Evolutionary conservation across 2,888 invertebrate species (phyloP).

Genomic region (Lumbricus terrestris): DNA sequence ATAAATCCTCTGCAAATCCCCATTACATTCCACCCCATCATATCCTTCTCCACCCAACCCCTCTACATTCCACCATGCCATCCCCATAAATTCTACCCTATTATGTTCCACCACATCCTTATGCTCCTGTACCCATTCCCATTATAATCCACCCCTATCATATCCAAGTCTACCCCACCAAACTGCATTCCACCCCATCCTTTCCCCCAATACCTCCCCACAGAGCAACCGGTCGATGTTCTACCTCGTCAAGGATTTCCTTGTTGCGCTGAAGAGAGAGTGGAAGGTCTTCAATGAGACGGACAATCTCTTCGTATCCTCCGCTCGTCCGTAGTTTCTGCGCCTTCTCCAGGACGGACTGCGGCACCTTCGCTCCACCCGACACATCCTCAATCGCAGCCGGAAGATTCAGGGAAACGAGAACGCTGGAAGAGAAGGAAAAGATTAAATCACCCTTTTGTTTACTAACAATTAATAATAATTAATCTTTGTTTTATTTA

Average conservation of each 20-base stretch:
- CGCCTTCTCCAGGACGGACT: constrained; percentile 83
- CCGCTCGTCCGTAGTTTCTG: constrained; percentile 74
- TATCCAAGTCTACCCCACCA: neutral
- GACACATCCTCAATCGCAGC: constrained; percentile 82
- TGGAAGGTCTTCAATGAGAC: constrained; percentile 81
- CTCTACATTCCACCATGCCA: no score
- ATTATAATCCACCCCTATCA: neutral
- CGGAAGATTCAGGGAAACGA: constrained; percentile 91
- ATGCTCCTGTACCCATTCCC: neutral
- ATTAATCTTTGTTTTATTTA: no score
- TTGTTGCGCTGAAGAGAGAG: constrained; percentile 85
- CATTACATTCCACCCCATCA: no score
- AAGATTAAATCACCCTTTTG: neutral
- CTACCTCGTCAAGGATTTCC: constrained; percentile 88
- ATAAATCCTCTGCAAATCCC: no score
- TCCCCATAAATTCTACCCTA: no score
- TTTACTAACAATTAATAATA: neutral
- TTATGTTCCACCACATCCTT: neutral
- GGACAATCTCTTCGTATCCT: constrained; percentile 72
- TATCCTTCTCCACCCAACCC: no score
- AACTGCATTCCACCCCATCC: no score
- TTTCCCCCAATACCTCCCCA: no score
- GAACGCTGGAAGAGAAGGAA: constrained; percentile 64
- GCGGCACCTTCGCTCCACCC: constrained; percentile 74
- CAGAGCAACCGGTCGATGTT: neutral